phyloP scores from a whole-genome alignment of 1,140 invertebrate genomes.

The Bombus sibiricus region DNA sequence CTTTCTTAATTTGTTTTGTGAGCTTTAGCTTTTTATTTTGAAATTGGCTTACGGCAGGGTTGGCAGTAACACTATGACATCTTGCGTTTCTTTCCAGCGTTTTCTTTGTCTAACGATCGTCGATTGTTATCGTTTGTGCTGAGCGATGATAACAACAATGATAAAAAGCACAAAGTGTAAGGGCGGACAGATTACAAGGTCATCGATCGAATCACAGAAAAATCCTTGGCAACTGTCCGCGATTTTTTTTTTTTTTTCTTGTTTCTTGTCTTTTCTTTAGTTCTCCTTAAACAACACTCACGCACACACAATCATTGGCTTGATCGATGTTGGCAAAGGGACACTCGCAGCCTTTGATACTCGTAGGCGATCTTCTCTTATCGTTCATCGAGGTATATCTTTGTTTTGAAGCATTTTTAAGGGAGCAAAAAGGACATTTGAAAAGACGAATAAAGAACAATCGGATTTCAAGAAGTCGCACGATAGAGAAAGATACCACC shows the following conservation, averaged over 20 bases:
- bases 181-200: constrained; percentile 63
- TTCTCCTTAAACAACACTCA: constrained; percentile 38
- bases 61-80: constrained; percentile 30
- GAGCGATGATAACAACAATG: constrained; percentile 29
- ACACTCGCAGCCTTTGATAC: constrained; percentile 47
- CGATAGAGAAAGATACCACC: constrained; percentile 30
- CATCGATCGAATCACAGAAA: constrained; percentile 14
- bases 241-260: constrained; percentile 60
- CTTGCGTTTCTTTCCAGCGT: not conserved
- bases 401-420: not conserved
- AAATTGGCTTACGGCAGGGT: constrained; percentile 17
- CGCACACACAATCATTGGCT: constrained; percentile 44
- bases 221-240: constrained; percentile 63
- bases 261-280: constrained; percentile 54
- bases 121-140: constrained; percentile 6
- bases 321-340: constrained; percentile 34
- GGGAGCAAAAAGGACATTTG: not conserved
- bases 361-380: constrained; percentile 39
- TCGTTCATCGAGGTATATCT: constrained; percentile 14
- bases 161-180: constrained; percentile 31
- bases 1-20: not conserved
- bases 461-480: not conserved
- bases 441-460: not conserved
- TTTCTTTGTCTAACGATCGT: not conserved
- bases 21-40: not conserved